These are phyloP conservation scores for Falco rusticolus DNA, from an alignment of 2,797 vertebrate species.

Conservation along the genomic window DNA sequence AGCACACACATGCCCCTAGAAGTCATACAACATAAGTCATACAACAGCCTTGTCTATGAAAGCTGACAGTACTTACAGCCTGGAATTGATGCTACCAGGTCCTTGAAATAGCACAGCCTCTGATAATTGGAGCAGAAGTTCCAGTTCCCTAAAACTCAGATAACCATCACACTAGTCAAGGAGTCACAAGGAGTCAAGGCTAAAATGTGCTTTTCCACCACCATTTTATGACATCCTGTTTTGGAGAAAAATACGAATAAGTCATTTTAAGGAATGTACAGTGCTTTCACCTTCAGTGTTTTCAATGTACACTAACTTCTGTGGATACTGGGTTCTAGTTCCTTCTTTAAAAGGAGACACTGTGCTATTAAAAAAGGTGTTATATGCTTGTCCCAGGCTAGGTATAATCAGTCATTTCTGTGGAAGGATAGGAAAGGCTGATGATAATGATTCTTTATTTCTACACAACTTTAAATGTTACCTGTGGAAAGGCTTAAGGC, in stretches of 20 bases:
- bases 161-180: neutral
- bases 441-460: neutral
- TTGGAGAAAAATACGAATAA: neutral
- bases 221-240: neutral
- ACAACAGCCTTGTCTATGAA: neutral
- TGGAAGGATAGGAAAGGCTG: neutral
- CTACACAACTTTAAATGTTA: neutral
- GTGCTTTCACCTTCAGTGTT: neutral
- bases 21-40: neutral
- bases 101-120: neutral
- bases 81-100: neutral
- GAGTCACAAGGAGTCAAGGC: neutral
- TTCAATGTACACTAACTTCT: neutral
- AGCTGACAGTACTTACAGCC: neutral
- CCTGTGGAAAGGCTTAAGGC: neutral
- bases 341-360: neutral
- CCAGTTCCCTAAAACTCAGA: neutral
- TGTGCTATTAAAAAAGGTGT: neutral
- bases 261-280: rapidly evolving
- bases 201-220: neutral
- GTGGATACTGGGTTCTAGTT: neutral
- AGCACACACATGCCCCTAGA: neutral
- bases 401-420: neutral
- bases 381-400: neutral
- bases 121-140: neutral